Percentiles rank a stretch among this genome's conserved stretches.
Evolutionary conservation across 1,140 invertebrate genomes (phyloP).

Genomic region (Drosophila ohnishii): DNA sequence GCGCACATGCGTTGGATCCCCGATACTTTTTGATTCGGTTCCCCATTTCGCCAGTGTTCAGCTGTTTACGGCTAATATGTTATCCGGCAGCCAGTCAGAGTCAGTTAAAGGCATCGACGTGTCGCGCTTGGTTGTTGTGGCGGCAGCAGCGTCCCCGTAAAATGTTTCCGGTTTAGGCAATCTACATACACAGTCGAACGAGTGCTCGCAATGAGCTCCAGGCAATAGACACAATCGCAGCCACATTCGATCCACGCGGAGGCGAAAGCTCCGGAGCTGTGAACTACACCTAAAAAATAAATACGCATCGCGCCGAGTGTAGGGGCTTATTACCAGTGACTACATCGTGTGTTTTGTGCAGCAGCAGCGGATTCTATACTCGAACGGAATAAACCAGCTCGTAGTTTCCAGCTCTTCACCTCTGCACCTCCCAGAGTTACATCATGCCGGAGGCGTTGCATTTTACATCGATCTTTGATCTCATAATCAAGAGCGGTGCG

Average conservation of each 20-base stretch:
- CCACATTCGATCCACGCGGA: conserved; percentile 1
- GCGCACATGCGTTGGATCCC: conserved; percentile 32
- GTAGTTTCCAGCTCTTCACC: neutral
- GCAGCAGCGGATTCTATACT: conserved; percentile 30
- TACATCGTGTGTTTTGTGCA: conserved; percentile 41
- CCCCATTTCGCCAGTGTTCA: conserved; percentile 38
- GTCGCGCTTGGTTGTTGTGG: conserved; percentile 34
- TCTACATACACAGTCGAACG: conserved; percentile 18
- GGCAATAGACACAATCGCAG: conserved; percentile 17
- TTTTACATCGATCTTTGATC: conserved; percentile 75
- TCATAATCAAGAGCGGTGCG: conserved; percentile 71
- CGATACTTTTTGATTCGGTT: conserved; percentile 23
- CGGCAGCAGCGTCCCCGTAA: conserved; percentile 23
- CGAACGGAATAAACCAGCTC: conserved; percentile 19
- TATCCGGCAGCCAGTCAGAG: conserved; percentile 53
- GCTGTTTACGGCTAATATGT: conserved; percentile 57
- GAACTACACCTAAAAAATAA: conserved; percentile 19
- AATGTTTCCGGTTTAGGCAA: conserved; percentile 54
- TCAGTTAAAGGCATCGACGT: conserved; percentile 55
- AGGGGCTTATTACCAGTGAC: conserved; percentile 34
- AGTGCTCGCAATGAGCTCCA: conserved; percentile 23
- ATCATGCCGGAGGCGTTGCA: conserved; percentile 64
- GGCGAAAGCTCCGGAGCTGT: conserved; percentile 15
- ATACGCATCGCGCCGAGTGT: conserved; percentile 22
- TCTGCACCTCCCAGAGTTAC: conserved; percentile 15